Conservation (phyloP, 2,888 invertebrate genomes). For the Alentia gelatinosa region DNA sequence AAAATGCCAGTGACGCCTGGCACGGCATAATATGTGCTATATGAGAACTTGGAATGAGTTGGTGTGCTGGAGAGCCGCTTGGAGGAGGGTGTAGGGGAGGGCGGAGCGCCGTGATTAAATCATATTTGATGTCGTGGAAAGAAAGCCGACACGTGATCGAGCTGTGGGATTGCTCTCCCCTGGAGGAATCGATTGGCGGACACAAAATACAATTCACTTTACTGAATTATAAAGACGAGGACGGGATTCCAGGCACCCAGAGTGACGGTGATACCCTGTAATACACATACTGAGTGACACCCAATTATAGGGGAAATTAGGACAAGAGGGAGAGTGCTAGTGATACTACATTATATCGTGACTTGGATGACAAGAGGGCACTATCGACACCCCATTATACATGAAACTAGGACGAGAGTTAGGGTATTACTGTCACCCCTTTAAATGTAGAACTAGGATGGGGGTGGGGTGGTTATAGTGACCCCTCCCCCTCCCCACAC, state of each 20-base stretch:
- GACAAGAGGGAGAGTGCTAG: neutral
- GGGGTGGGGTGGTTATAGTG: neutral
- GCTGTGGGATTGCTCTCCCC: neutral
- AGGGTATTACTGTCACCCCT: neutral
- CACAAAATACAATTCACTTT: slow-evolving; percentile 1
- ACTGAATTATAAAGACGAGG: neutral
- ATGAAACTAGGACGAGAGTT: neutral
- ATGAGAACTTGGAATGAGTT: neutral
- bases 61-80: neutral
- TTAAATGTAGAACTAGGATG: neutral
- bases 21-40: neutral
- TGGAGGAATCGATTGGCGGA: neutral
- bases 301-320: neutral
- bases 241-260: neutral
- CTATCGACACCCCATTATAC: too few relatives aligned
- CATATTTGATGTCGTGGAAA: slow-evolving; percentile 10
- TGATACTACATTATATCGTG: neutral
- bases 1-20: neutral
- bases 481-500: too few relatives aligned
- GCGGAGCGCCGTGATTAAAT: neutral
- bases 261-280: neutral
- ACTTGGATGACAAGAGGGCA: neutral
- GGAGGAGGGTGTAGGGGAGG: neutral
- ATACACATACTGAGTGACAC: neutral
- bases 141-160: neutral